A percentile compares a stretch with the other conserved stretches of the same genome.
phyloP scores from a whole-genome alignment of 2,797 vertebrate genomes.

The Lepus townsendii region DNA sequence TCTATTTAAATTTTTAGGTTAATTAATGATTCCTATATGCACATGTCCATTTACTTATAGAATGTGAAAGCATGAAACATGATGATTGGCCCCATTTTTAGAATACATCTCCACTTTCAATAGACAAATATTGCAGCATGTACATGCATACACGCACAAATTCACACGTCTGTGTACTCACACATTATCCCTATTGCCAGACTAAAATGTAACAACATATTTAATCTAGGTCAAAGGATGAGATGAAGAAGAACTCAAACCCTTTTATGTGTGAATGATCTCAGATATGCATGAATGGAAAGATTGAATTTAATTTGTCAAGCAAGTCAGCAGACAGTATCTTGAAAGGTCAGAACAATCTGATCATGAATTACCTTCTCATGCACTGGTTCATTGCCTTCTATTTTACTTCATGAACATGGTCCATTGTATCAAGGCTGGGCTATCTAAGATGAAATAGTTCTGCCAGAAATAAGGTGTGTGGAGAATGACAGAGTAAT shows the following conservation, averaged over 20 bases:
- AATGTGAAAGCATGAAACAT: neutral
- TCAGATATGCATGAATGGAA: constrained; percentile 65
- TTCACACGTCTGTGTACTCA: neutral
- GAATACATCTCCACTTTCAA: neutral
- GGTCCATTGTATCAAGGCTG: neutral
- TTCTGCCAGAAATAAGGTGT: neutral
- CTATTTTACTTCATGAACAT: constrained; percentile 38
- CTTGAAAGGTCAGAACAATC: constrained; percentile 65
- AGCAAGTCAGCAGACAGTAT: constrained; percentile 53
- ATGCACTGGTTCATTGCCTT: constrained; percentile 63
- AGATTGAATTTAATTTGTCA: constrained; percentile 62
- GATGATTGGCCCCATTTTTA: neutral
- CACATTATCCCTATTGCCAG: neutral
- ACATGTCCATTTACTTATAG: neutral
- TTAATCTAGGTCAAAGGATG: constrained; percentile 23
- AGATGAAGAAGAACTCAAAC: neutral
- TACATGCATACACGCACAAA: neutral
- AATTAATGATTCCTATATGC: neutral
- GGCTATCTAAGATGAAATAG: neutral
- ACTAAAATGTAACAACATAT: neutral
- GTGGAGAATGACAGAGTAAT: neutral
- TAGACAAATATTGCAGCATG: neutral
- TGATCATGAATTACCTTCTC: constrained; percentile 37
- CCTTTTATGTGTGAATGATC: constrained; percentile 64
- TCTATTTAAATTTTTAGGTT: neutral